Evolutionary conservation across 2,113 vertebrate genomes (phyloP), one percentile per base, ranked within the genome.

Genomic region (Daphoenositta chrysoptera): DNA sequence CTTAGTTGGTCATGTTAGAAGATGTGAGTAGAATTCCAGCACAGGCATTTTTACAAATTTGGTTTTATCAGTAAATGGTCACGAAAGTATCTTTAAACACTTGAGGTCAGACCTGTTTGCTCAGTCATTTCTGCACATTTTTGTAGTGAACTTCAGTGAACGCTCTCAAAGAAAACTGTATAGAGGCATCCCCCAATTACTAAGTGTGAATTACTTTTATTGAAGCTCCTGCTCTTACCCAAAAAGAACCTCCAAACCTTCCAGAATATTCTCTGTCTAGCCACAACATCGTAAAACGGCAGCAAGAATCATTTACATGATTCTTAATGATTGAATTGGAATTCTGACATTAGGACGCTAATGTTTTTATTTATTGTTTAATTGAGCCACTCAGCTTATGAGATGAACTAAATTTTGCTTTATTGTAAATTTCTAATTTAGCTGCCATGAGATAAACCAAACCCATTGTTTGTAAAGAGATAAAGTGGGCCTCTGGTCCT

Each of bases 71-170:
- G 83, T 86, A 64, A 86, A 60, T 92, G 60, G 33, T 91, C 48
- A 60, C 60, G 87, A 24, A 89, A 47, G 35, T 92, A 44, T 78
- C 44, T 60, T 70, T 28, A 83, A 28, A 42, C 4, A 13, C 23
- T 71, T 64, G 24, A 73, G 58, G 27, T 88, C 47, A 73, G n/a
- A 78, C 19, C 50, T 78, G 89, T 63, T 40, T 50, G 60, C 40
- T 75, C 83, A 81, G 88, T 68, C 18, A 40, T 83, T 88, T 81
- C 31, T 88, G 44, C 51, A 60, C 15, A 23, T 83, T 85, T 61
- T 83, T 92, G 42, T 72, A 64, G 79, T 75, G 64, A 93, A 48
- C 42, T 94, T 93, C 18, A 53, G 44, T 53, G 64, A 78, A n/a
- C 5, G 11, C 24, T 83, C 16, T 76, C 7, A 11, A 4, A 42